Percentiles rank a stretch among this genome's conserved stretches.
Evolutionary conservation across 2,113 vertebrate genomes (phyloP).

Genomic region (Cyanocitta stelleri): DNA sequence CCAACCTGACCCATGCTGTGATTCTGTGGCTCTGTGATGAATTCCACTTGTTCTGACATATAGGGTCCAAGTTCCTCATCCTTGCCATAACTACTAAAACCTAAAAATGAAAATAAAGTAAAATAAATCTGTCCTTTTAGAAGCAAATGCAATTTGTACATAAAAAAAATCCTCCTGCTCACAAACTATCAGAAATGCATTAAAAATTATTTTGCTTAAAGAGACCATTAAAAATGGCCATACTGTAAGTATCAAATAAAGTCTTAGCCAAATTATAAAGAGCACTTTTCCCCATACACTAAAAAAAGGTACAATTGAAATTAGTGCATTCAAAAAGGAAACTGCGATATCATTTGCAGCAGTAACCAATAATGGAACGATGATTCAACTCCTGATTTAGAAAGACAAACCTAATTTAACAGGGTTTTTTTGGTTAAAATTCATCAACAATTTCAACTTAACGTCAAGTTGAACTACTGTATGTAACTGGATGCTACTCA

Average conservation of each 20-base stretch:
- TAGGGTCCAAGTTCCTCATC: neutral
- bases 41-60: neutral
- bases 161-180: neutral
- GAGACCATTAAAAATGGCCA: neutral
- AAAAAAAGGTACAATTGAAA: neutral
- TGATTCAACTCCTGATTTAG: neutral
- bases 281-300: neutral
- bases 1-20: neutral
- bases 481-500: neutral
- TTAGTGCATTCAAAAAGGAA: neutral
- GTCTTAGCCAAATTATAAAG: neutral
- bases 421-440: neutral
- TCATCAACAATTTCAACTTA: neutral
- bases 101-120: neutral
- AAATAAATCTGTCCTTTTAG: neutral
- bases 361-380: neutral
- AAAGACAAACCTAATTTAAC: neutral
- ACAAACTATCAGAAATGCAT: neutral
- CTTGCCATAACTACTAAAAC: neutral
- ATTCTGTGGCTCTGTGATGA: neutral
- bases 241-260: neutral
- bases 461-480: neutral
- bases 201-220: neutral
- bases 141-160: neutral
- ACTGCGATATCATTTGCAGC: neutral